Evolutionary conservation across 2,113 vertebrate species (phyloP), one percentile per base, ranked within the genome.

Genomic region (Condylura cristata): DNA sequence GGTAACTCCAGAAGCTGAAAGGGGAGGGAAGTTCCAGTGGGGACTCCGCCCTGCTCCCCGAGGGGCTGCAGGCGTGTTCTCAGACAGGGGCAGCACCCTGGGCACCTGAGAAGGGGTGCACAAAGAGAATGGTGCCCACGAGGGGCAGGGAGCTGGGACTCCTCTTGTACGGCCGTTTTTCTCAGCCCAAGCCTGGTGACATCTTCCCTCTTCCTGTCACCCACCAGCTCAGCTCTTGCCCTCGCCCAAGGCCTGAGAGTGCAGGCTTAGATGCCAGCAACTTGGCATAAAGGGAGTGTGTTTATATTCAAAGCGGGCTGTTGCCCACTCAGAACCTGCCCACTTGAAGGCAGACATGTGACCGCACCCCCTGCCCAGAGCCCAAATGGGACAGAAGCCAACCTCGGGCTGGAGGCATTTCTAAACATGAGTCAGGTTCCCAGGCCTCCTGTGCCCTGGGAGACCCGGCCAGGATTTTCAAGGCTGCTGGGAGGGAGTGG

Each of bases 391-490:
- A 93, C 37, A 34, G 30, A 81, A 0, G 89, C 97, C 97, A 97
- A 78, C 26, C 71, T 87, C 95, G 94, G 87, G 80, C 93, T 81
- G 66, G 90, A 95, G 95, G 95, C 46, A 53, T 96, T 97, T 94
- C 93, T 95, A 97, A 97, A 96, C 95, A 90, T 91, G 96, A 96
- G 95, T 96, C 95, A 86, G 94, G 91, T 96, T 97, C 96, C 96
- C 96, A 97, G 95, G 81, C 93, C 95, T 95, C 76, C 94, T 86
- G 66, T 53, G 89, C 89, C 87, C 89, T 70, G 20, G 16, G 76
- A 96, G 65, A 95, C 74, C 86, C 61, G 68, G 96, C 91, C 96
- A 95, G 96, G 71, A 78, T 72, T 95, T 86, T 65, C 9, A 5
- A 87, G 66, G 48, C 79, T 53, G 92, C 34, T 0, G 5, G 72